phyloP scores from a whole-genome alignment of 2,888 invertebrate genomes.

The Homarus gammarus region DNA sequence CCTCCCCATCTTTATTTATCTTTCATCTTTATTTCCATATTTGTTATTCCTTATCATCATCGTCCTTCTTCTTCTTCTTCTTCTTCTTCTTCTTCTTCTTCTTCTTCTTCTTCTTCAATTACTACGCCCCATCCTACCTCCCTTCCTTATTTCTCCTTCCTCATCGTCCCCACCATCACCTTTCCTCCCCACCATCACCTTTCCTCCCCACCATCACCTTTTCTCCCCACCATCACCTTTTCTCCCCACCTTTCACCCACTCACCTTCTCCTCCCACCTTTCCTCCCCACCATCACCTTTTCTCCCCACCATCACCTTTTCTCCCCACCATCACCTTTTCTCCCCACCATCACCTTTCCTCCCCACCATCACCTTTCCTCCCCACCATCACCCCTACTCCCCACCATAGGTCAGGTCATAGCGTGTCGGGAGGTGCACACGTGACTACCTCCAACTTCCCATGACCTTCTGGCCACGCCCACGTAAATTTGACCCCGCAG shows the following conservation, averaged over 20 bases:
- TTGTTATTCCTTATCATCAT: too few relatives aligned
- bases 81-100: too few relatives aligned
- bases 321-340: background rate
- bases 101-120: too few relatives aligned
- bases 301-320: background rate
- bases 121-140: too few relatives aligned
- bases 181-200: background rate
- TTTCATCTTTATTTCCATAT: too few relatives aligned
- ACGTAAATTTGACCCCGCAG: background rate
- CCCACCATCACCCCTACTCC: background rate
- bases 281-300: background rate
- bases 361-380: too few relatives aligned
- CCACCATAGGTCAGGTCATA: background rate
- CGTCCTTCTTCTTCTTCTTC: too few relatives aligned
- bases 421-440: background rate
- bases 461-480: background rate
- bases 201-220: background rate
- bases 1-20: too few relatives aligned
- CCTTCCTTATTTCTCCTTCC: too few relatives aligned
- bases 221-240: background rate
- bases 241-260: background rate
- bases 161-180: too few relatives aligned
- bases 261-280: background rate
- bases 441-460: background rate
- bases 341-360: background rate